These are phyloP conservation scores for Delia radicum DNA, from an alignment of 1,140 invertebrate genomes.

Conservation along the genomic window DNA sequence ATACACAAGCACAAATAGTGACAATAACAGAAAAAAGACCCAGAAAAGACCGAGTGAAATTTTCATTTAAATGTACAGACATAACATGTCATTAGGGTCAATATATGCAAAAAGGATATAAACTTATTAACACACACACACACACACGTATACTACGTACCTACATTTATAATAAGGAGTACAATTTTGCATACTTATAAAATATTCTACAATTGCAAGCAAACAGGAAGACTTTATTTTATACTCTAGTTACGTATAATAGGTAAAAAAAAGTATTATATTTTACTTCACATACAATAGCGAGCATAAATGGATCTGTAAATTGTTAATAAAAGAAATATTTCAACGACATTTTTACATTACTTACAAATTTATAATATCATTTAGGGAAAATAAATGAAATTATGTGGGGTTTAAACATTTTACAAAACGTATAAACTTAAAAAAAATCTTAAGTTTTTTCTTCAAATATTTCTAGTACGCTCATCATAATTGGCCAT, in stretches of 20 bases:
- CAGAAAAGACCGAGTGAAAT: background rate
- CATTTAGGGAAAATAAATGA: no score
- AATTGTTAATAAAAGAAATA: no score
- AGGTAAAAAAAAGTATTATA: background rate
- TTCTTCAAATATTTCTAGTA: no score
- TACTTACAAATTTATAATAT: no score
- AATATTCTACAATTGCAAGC: background rate
- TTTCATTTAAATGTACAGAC: slow-evolving; percentile 19
- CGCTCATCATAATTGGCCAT: no score
- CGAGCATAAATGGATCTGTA: no score
- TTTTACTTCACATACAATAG: background rate
- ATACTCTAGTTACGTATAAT: background rate
- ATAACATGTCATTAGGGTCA: slow-evolving; percentile 20
- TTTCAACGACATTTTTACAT: no score
- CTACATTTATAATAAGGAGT: background rate
- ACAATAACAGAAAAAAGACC: background rate
- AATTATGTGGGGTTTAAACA: no score
- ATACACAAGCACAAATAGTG: background rate
- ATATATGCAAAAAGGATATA: slow-evolving; percentile 5
- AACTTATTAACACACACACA: background rate
- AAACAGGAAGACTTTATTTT: background rate
- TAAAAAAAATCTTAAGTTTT: no score
- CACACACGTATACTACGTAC: background rate
- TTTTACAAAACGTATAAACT: no score
- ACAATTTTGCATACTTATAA: background rate